Base-by-base conservation (phyloP, 2,113 vertebrate species). In the Cyphomyrus plagiostoma region DNA sequence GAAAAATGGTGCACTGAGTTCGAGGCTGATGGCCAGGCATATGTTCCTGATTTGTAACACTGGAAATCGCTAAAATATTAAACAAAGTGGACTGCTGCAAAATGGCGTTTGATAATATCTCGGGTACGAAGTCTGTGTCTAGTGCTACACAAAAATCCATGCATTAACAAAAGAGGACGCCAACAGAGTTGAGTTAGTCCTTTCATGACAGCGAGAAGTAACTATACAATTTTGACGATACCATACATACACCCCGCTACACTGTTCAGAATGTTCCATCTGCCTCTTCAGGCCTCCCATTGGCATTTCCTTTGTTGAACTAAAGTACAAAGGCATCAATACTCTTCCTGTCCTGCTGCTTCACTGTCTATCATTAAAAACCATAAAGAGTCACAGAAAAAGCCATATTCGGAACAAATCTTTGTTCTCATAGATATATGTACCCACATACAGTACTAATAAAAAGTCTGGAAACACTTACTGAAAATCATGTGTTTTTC, bases 1-100 rank as follows among this genome's bases (percentile, higher is more conserved):
- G 9, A 52, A 21, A 15, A 19, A 6, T 1, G 35, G 74, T 80
- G 13, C 74, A 80, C 15, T 80, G 74, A 80, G 35, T 80, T 42
- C 30, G 4, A 80, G 74, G 74, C 74, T 35, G 90, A 89, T 89
- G 62, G 52, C 88, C 49, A 80, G 35, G 30, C 74, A 80, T 19
- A 42, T 39, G 35, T 80, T 80, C 74, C 30, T 39, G 35, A 80
- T 80, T 80, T 80, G 74, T 80, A 80, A 80, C 74, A 42, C 74
- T 80, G 74, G 74, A 80, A 80, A 80, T 42, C 74, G 17, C 74
- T 80, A 42, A 80, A 42, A 80, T 80, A 80, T 80, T 80, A 80
- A 77, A 87, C 53, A 30, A 39, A 87, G 49, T 56, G 23, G 26
- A 56, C 17, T 87, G 30, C 8, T 9, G 86, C 35, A 80, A 80